Evolutionary conservation across 2,113 vertebrate species (phyloP), one percentile per base, ranked within the genome.

Genomic region (Uria lomvia): DNA sequence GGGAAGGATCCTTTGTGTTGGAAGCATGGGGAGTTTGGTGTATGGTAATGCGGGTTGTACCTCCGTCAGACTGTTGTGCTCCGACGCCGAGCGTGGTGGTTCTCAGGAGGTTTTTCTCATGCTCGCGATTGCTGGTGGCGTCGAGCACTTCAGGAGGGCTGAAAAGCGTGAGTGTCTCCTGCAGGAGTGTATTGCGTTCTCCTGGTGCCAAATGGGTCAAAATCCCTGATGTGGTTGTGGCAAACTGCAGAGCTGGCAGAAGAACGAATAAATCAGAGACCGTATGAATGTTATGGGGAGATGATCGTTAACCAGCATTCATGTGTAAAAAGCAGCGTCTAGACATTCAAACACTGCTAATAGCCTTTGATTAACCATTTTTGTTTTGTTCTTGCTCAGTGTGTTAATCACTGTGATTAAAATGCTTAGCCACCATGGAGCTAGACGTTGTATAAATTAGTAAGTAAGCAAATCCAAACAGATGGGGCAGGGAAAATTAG

Each of bases 401-500:
- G 88, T 94, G 95, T 97, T 97, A 97, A 97, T 97, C 97, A 95
- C 95, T 96, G 96, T 96, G 96, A 97, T 97, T 97, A 97, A 97
- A 97, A 96, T 88, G 96, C 94, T 97, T 96, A 96, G 95, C 97
- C 81, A 95, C 95, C 88, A 47, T 62, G 95, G 94, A 96, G 95
- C 94, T 96, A 67, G 92, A 65, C 47, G 40, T 74, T 91, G 94
- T 92, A 63, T 93, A 96, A 97, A 96, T 97, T 92, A 95, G 96
- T 55, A 94, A 97, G 91, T 60, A 74, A 96, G 97, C 94, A 94
- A 94, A 97, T 96, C 94, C 94, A 96, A 97, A 96, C 96, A 97
- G 97, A 96, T 97, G 96, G 96, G 94, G 81, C 94, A 94, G 94
- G 89, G 87, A 90, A 78, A 95, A 95, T 94, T 67, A 95, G 94